These are phyloP conservation scores for Romanogobio albipinnatus DNA, from an alignment of 2,113 vertebrate species.

Conservation along the genomic window DNA sequence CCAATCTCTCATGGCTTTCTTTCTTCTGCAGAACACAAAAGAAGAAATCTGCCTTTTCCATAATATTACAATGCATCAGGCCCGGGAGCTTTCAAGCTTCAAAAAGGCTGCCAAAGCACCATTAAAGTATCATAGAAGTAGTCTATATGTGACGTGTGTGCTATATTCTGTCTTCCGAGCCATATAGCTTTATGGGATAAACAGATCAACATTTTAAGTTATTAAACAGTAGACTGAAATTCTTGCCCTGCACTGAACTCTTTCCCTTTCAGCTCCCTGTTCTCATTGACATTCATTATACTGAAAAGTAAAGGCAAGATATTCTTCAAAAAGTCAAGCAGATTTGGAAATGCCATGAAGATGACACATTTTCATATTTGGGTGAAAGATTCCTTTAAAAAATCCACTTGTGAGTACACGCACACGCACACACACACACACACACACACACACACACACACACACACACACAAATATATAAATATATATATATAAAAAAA, in stretches of 20 bases:
- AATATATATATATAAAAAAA: too few relatives aligned
- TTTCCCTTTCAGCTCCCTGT: background rate
- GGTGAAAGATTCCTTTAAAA: background rate
- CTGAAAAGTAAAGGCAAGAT: background rate
- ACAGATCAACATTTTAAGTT: background rate
- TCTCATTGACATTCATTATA: background rate
- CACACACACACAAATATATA: background rate
- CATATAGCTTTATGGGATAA: background rate
- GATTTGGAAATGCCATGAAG: background rate
- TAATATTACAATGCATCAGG: background rate
- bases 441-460: too few relatives aligned
- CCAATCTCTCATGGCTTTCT: background rate
- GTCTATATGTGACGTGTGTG: background rate
- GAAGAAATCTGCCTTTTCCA: background rate
- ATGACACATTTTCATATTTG: background rate
- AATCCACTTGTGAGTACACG: background rate
- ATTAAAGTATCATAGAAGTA: background rate
- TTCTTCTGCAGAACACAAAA: background rate
- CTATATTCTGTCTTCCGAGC: background rate
- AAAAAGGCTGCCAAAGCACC: background rate
- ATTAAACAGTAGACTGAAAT: background rate
- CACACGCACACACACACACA: too few relatives aligned
- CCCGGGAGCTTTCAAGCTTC: slow-evolving; percentile 9
- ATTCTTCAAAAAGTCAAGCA: background rate
- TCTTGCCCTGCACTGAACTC: background rate